Evolutionary conservation across 1,140 invertebrate species (phyloP).

Genomic region (Aphis gossypii): DNA sequence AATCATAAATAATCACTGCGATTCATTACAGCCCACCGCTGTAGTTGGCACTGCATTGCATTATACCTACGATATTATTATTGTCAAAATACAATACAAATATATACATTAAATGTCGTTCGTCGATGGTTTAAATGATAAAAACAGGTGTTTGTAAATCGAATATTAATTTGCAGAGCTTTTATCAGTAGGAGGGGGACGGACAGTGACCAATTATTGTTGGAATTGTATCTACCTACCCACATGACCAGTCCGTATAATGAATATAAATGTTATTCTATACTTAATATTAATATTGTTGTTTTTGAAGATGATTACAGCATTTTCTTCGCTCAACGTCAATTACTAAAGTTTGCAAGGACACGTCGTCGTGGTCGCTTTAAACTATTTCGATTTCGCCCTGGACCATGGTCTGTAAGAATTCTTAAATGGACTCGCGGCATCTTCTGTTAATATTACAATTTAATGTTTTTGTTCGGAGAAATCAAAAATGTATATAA

Average conservation of each 20-base stretch:
- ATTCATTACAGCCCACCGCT: neutral
- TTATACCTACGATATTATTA: neutral
- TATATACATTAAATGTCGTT: neutral
- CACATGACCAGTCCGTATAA: neutral
- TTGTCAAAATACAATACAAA: neutral
- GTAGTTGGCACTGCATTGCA: neutral
- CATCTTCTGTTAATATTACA: neutral
- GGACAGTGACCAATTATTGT: neutral
- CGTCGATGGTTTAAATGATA: neutral
- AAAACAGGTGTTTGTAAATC: neutral
- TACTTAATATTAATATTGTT: neutral
- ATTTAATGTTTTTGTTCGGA: neutral
- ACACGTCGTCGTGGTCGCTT: neutral
- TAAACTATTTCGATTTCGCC: neutral
- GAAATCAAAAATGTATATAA: neutral
- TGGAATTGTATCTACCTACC: neutral
- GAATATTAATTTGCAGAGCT: neutral
- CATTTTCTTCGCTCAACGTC: neutral
- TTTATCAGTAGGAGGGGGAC: neutral
- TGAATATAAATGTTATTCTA: neutral
- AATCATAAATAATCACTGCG: neutral
- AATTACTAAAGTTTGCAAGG: neutral
- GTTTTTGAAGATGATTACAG: neutral
- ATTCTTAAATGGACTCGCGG: neutral
- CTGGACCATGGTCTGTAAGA: neutral